Conservation (phyloP, 2,113 vertebrate species). For the Laticauda laticaudata region DNA sequence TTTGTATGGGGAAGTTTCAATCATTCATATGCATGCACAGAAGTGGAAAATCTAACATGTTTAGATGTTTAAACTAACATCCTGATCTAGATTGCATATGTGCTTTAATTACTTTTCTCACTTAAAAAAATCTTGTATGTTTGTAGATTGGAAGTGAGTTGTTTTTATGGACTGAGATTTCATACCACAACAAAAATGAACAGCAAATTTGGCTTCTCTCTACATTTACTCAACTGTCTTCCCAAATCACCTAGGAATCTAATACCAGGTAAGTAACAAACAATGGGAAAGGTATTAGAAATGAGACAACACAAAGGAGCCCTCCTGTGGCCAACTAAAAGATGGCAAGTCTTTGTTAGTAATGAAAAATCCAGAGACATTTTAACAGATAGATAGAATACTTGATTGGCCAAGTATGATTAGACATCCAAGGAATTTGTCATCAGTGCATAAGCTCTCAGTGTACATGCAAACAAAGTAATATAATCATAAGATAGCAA, state of each 20-base stretch:
- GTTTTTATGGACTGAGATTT: background rate
- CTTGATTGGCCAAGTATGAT: too few relatives aligned
- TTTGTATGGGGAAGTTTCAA: background rate
- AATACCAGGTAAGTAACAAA: background rate
- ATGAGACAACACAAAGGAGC: conserved; percentile 51
- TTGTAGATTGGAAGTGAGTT: background rate
- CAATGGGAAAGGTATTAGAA: background rate
- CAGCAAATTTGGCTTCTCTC: background rate
- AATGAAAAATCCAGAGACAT: background rate
- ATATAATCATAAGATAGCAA: too few relatives aligned
- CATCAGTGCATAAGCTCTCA: too few relatives aligned
- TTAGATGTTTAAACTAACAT: too few relatives aligned
- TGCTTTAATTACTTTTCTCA: background rate
- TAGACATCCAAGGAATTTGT: too few relatives aligned
- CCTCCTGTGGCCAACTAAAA: conserved; percentile 51
- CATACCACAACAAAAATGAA: background rate
- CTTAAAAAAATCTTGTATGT: background rate
- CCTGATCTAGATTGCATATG: background rate
- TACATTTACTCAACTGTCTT: background rate
- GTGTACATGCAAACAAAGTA: too few relatives aligned
- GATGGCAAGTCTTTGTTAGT: background rate
- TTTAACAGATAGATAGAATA: background rate
- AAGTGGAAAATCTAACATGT: background rate
- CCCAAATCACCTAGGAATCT: background rate
- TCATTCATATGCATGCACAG: background rate